Evolutionary conservation across 1,140 invertebrate species (phyloP).

Genomic region (Drosophila sp.): DNA sequence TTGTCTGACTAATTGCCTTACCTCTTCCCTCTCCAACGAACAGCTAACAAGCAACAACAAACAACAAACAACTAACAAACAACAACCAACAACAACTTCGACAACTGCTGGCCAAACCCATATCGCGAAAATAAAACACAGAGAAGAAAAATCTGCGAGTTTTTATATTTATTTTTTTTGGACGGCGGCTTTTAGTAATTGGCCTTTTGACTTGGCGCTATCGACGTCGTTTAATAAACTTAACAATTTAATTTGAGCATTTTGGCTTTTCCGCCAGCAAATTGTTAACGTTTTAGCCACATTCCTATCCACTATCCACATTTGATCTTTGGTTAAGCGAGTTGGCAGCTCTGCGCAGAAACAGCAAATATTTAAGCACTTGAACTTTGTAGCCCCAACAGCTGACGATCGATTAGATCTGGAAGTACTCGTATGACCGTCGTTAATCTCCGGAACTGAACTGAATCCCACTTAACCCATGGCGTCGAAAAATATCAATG

Average conservation of each 20-base stretch:
- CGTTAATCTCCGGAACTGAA: slow-evolving; percentile 45
- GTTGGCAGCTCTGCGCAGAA: slow-evolving; percentile 25
- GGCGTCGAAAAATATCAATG: slow-evolving; percentile 40
- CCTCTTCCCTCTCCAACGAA: background rate
- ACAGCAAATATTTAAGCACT: slow-evolving; percentile 31
- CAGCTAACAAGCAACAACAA: no score
- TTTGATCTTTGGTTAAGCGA: slow-evolving; percentile 22
- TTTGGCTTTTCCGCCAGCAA: slow-evolving; percentile 24
- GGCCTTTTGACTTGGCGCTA: slow-evolving; percentile 44
- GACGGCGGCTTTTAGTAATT: slow-evolving; percentile 11
- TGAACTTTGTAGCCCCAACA: slow-evolving; percentile 63
- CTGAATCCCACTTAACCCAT: slow-evolving; percentile 20
- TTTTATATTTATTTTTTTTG: slow-evolving; percentile 5
- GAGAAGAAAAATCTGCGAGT: slow-evolving; percentile 10
- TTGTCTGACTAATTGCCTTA: slow-evolving; percentile 53
- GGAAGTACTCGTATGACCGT: slow-evolving; percentile 4
- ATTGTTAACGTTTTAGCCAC: slow-evolving; percentile 17
- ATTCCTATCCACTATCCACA: slow-evolving; percentile 17
- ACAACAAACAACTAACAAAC: no score
- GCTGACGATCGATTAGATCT: slow-evolving; percentile 50
- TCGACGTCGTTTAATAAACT: slow-evolving; percentile 56
- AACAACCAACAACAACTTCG: no score
- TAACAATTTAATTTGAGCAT: slow-evolving; percentile 66
- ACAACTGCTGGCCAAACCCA: slow-evolving; percentile 27
- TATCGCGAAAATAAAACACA: background rate